Conservation (phyloP, 2,113 vertebrate species). For the Oreotrochilus melanogaster region DNA sequence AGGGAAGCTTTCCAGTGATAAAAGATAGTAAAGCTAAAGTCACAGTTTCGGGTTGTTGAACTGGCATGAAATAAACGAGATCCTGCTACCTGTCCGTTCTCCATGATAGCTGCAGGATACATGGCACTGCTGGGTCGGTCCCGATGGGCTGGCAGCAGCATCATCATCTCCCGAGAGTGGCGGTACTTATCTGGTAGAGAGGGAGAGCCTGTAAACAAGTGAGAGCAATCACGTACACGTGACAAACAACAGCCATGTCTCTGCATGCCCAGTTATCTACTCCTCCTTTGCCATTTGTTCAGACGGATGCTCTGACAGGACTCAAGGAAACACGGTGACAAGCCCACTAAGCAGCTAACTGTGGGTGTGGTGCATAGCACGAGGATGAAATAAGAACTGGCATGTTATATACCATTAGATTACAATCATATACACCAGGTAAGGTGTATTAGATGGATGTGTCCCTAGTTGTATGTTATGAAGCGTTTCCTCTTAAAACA, state of each 20-base stretch:
- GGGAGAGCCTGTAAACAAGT: conserved; percentile 92
- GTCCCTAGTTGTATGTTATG: not conserved
- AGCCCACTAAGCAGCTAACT: conserved; percentile 32
- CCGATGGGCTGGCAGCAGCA: conserved; percentile 89
- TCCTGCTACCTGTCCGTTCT: conserved; percentile 89
- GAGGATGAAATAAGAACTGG: not conserved
- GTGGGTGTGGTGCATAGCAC: not conserved
- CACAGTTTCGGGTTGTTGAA: not conserved
- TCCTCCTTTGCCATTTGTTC: conserved; percentile 14
- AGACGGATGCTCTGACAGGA: conserved; percentile 37
- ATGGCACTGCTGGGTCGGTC: conserved; percentile 92
- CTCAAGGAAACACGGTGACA: conserved; percentile 7
- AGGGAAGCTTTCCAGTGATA: not conserved
- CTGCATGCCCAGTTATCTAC: conserved; percentile 22
- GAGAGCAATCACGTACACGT: conserved; percentile 83
- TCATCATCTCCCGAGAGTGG: conserved; percentile 92
- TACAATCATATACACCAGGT: not conserved
- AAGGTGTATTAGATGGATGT: not conserved
- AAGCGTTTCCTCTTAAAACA: not conserved
- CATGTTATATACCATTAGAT: not conserved
- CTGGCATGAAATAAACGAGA: not conserved
- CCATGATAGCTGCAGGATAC: conserved; percentile 88
- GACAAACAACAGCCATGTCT: conserved; percentile 75
- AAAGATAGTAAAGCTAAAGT: not conserved
- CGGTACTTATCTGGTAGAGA: conserved; percentile 96